phyloP scores from a whole-genome alignment of 2,113 vertebrate species.

The Malurus alboscapulatus region DNA sequence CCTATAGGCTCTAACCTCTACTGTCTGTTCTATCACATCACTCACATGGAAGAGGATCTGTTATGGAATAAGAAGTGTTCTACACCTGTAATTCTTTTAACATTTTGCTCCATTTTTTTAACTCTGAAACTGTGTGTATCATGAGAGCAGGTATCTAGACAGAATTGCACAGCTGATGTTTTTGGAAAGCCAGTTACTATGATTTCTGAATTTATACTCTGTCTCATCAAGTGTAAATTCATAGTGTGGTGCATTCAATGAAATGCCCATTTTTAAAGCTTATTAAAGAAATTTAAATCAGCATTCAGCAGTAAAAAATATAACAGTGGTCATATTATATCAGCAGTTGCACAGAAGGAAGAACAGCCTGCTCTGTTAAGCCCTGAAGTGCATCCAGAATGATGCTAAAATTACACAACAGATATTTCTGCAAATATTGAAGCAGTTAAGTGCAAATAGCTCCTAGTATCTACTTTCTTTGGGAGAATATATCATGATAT shows the following conservation, averaged over 20 bases:
- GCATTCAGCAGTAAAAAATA: neutral
- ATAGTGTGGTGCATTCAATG: neutral
- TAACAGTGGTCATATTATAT: neutral
- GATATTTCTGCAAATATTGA: conserved; percentile 6
- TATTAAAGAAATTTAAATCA: neutral
- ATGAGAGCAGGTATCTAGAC: neutral
- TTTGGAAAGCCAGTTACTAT: neutral
- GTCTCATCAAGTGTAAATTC: neutral
- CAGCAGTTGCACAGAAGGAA: neutral
- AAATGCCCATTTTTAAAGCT: neutral
- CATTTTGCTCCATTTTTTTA: neutral
- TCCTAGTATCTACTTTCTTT: neutral
- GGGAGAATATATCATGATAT: neutral
- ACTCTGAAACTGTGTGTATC: neutral
- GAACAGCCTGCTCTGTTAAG: neutral
- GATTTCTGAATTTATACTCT: neutral
- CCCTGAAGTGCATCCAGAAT: neutral
- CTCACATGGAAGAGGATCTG: neutral
- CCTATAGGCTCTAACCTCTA: neutral
- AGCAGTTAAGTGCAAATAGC: neutral
- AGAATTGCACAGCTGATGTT: neutral
- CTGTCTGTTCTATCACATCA: neutral
- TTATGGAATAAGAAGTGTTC: neutral
- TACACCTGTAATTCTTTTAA: neutral
- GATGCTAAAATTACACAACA: neutral